phyloP scores from a whole-genome alignment of 2,797 vertebrate genomes.

The Coreius guichenoti region DNA sequence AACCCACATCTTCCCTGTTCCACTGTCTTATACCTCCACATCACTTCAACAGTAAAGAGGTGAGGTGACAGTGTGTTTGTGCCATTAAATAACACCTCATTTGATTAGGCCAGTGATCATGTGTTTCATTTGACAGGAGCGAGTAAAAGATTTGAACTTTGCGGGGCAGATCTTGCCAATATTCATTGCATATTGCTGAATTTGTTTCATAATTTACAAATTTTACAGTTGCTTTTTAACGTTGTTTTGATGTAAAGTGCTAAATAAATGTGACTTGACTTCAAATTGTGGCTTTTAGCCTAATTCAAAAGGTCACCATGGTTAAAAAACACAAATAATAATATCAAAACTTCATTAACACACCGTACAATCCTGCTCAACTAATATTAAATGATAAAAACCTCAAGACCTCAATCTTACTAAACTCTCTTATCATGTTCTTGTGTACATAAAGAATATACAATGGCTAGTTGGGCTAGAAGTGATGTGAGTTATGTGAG shows the following conservation, averaged over 20 bases:
- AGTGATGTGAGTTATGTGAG: not conserved
- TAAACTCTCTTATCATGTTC: not conserved
- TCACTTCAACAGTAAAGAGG: not conserved
- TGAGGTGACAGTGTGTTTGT: not conserved
- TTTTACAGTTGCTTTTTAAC: not conserved
- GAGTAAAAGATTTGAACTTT: constrained; percentile 71
- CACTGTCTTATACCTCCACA: constrained; percentile 35
- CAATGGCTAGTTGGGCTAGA: not conserved
- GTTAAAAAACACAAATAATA: not conserved
- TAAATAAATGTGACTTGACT: too few species aligned
- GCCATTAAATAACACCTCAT: constrained; percentile 46
- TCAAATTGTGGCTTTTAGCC: not conserved
- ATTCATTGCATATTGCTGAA: not conserved
- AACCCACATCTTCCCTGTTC: constrained; percentile 30
- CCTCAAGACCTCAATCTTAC: not conserved
- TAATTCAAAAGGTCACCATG: not conserved
- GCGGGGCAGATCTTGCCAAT: constrained; percentile 26
- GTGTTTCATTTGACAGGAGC: constrained; percentile 71
- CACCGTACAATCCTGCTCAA: not conserved
- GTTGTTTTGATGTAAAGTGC: too few species aligned
- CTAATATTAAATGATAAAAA: not conserved
- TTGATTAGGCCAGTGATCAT: constrained; percentile 66
- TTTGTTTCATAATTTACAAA: not conserved
- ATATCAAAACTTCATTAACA: not conserved
- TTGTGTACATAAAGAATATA: not conserved